phyloP scores from a whole-genome alignment of 2,888 invertebrate species.

The Ypsolopha sequella region DNA sequence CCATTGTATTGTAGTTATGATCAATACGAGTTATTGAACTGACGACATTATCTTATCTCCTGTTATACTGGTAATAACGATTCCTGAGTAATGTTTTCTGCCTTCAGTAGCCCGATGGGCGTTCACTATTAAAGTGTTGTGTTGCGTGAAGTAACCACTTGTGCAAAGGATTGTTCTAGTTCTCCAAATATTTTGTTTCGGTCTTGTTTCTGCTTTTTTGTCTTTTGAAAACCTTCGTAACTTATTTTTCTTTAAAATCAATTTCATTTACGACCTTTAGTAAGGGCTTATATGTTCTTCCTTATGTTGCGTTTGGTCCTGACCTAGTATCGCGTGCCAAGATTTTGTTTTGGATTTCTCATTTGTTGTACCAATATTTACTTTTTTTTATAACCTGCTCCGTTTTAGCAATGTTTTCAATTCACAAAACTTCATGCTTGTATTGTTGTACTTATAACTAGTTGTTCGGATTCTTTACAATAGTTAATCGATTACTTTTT shows the following conservation, averaged over 20 bases:
- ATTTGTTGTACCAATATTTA: slow-evolving; percentile 5
- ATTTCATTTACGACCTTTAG: too few species aligned
- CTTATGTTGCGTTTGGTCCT: too few species aligned
- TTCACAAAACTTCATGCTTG: neutral
- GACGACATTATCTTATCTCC: slow-evolving; percentile 52
- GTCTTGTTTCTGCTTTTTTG: too few species aligned
- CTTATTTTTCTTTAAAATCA: too few species aligned
- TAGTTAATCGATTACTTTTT: slow-evolving; percentile 6
- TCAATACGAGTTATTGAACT: slow-evolving; percentile 48
- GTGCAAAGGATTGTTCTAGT: too few species aligned
- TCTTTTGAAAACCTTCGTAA: too few species aligned
- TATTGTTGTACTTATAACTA: neutral
- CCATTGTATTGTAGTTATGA: neutral
- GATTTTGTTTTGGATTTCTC: too few species aligned
- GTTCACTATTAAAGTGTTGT: slow-evolving; percentile 16
- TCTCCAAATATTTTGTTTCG: too few species aligned
- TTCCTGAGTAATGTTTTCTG: slow-evolving; percentile 18
- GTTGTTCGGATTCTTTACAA: neutral
- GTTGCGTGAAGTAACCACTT: slow-evolving; percentile 6
- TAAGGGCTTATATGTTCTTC: too few species aligned
- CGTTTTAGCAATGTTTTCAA: slow-evolving; percentile 1
- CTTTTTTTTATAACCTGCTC: neutral
- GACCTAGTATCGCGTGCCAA: too few species aligned
- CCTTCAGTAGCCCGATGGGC: slow-evolving; percentile 25
- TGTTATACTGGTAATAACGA: slow-evolving; percentile 39